Evolutionary conservation across 2,113 vertebrate genomes (phyloP), one percentile per base, ranked within the genome.

Genomic region (Corythornis cristatus): DNA sequence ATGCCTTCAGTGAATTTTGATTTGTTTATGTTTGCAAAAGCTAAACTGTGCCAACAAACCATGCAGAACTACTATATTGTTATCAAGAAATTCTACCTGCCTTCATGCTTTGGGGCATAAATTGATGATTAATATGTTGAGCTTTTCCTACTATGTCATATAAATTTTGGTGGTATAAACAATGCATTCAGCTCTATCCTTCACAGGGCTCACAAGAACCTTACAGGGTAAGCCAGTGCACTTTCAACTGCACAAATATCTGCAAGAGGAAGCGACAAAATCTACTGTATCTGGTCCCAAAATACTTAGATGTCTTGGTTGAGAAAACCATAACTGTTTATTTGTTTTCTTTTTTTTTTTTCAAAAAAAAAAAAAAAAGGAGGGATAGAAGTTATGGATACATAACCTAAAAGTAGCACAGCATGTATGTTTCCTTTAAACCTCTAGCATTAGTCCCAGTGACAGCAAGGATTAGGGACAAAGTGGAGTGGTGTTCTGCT

Each of bases 21-120:
- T 95, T 93, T 88, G 75, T 90, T 96, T 90, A 28, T 64, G 21
- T 76, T 86, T 88, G 40, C 33, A 43, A 56, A 91, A 83, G 46
- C 43, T 6, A 51, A 54, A 67, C 23, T 31, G 19, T 70, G 76
- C 61, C 92, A 96, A 92, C 58, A 95, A 90, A 81, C 29, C 23
- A 68, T 0, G 0, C 25, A 84, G 43, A 75, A 45, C 18, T 78
- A 43, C 56, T 64, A 51, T 50, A 80, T 18, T 88, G n/a, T 84
- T 88, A 79, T 15, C 9, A 70, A 13, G 25, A 84, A 89, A 85
- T 57, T 91, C 66, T 23, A 64, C 33, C 20, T 53, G 4, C 4
- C 75, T 45, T 72, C 28, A 61, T 33, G 31, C 16, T 75, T 83
- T 18, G 84, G 31, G 15, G 4, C 46, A 26, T n/a, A 90, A 90